These are phyloP conservation scores for Malachius bipustulatus DNA, from an alignment of 2,888 invertebrate species.

Conservation along the genomic window DNA sequence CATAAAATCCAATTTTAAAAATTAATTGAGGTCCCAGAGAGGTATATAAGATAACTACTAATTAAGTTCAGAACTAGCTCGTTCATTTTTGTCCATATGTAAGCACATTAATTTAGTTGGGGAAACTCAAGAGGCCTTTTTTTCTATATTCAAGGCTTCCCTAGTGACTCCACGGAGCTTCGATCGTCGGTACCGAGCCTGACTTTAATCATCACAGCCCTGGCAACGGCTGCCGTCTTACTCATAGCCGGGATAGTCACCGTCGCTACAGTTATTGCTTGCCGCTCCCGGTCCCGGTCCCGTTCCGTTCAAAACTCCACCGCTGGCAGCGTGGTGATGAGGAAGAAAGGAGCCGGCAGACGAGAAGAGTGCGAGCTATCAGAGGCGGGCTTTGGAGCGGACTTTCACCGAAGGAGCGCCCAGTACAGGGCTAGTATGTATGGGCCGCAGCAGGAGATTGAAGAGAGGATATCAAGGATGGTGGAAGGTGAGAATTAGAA, in stretches of 20 bases:
- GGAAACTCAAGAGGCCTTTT: too few relatives aligned
- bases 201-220: slow-evolving; percentile 33
- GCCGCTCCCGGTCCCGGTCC: slow-evolving; percentile 28
- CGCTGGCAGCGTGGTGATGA: slow-evolving; percentile 24
- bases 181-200: slow-evolving; percentile 25
- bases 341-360: slow-evolving; percentile 26
- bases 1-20: too few relatives aligned
- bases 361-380: slow-evolving; percentile 34
- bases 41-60: too few relatives aligned
- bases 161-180: too few relatives aligned
- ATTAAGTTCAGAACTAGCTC: too few relatives aligned
- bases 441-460: slow-evolving; percentile 30
- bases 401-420: slow-evolving; percentile 34
- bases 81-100: too few relatives aligned
- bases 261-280: slow-evolving; percentile 32
- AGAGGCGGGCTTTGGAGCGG: slow-evolving; percentile 36
- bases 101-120: too few relatives aligned
- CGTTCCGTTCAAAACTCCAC: too few relatives aligned
- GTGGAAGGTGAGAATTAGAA: slow-evolving; percentile 30
- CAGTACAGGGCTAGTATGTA: slow-evolving; percentile 36
- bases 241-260: slow-evolving; percentile 32
- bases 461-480: slow-evolving; percentile 29
- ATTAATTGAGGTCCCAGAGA: too few relatives aligned
- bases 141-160: too few relatives aligned
- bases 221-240: slow-evolving; percentile 31